Percentiles rank a stretch among this genome's conserved stretches.
phyloP scores from a whole-genome alignment of 2,888 invertebrate species.

The Temnothorax ravouxi region DNA sequence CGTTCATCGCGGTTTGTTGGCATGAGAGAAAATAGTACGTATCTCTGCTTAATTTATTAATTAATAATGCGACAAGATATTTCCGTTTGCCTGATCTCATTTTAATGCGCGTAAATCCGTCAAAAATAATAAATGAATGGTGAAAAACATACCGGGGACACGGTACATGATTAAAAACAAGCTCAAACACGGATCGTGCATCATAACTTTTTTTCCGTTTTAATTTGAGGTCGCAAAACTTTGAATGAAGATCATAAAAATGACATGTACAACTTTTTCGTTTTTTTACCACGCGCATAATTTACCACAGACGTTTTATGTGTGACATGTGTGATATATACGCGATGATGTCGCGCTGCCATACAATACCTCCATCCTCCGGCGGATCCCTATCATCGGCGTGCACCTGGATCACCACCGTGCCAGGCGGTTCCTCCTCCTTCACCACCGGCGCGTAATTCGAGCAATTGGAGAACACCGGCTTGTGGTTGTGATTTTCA shows the following conservation, averaged over 20 bases:
- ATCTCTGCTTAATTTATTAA: neutral
- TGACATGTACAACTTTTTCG: neutral
- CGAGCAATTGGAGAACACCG: conserved; percentile 94
- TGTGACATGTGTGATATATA: neutral
- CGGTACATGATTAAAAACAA: neutral
- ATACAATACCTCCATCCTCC: conserved; percentile 90
- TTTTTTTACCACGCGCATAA: neutral
- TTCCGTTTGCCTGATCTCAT: neutral
- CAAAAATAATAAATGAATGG: neutral
- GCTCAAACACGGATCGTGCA: neutral
- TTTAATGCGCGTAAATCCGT: neutral
- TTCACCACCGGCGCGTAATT: conserved; percentile 93
- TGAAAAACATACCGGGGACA: neutral
- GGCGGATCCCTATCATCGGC: conserved; percentile 92
- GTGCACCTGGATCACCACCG: conserved; percentile 92
- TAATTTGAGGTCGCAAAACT: neutral
- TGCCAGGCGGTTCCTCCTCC: conserved; percentile 92
- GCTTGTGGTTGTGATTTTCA: conserved; percentile 92
- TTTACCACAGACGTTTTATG: neutral
- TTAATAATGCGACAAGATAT: neutral
- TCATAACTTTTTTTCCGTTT: neutral
- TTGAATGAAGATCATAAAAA: neutral
- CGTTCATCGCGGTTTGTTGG: neutral
- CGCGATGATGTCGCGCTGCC: neutral
- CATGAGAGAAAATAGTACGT: neutral